phyloP scores from a whole-genome alignment of 2,113 vertebrate genomes.

The Steatornis caripensis region DNA sequence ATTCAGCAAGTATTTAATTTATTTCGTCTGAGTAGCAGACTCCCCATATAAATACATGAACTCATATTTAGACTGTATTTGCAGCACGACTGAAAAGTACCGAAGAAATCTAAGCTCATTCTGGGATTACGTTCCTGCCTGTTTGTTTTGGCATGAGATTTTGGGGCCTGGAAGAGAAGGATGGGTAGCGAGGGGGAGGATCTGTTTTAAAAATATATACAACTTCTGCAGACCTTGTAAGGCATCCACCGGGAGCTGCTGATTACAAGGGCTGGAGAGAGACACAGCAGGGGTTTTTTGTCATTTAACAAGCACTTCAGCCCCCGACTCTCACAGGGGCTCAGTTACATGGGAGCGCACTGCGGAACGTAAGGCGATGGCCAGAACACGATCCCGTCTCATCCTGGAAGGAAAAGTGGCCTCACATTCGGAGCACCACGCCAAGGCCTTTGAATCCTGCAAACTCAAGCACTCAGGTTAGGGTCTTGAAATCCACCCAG shows the following conservation, averaged over 20 bases:
- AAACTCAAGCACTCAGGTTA: not conserved
- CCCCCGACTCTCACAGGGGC: not conserved
- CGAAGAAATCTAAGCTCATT: not conserved
- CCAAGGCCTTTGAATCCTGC: not conserved
- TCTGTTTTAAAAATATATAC: slow-evolving; percentile 5
- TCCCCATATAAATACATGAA: not conserved
- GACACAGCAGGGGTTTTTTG: rapidly evolving
- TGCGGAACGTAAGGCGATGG: not conserved
- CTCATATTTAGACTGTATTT: not conserved
- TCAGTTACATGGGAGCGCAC: not conserved
- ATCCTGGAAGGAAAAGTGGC: not conserved
- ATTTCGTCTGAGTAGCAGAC: not conserved
- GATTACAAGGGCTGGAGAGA: not conserved
- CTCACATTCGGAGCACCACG: not conserved
- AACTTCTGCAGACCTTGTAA: slow-evolving; percentile 42
- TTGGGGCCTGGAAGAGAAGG: slow-evolving; percentile 24
- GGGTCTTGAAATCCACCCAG: not conserved
- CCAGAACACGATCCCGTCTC: not conserved
- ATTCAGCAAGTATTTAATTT: slow-evolving; percentile 28
- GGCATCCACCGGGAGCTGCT: not conserved
- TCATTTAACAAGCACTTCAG: not conserved
- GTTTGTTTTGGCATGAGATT: slow-evolving; percentile 44
- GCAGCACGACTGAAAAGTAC: not conserved
- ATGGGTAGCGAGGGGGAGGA: not conserved
- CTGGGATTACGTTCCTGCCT: slow-evolving; percentile 17